Base-by-base conservation (phyloP, 2,888 invertebrate genomes). In the Tupiocoris notatus region DNA sequence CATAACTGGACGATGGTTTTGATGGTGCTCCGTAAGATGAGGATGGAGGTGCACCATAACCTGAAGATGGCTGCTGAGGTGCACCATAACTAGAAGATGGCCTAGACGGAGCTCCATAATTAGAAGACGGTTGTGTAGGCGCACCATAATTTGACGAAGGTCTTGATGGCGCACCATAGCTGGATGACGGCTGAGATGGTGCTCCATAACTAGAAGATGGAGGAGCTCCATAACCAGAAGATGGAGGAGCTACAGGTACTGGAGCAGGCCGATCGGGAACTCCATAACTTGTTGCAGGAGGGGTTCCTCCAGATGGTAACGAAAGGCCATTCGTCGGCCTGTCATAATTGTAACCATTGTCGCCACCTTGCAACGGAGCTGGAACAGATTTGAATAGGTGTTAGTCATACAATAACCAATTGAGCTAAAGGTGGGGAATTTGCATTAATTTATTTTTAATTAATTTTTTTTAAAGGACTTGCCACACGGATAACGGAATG, bases 1-100 rank as follows among this genome's bases (percentile, higher is more conserved):
- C 25, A 81, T 82, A 58, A 82, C 83, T 73, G 82, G 73, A 79
- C 16, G 81, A 39, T 1, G 73, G 80, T 16, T 81, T 81, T 64
- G 20, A 58, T 24, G 59, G 20, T 20, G 61, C 56, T 39, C 78
- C 67, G 56, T 61, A 65, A 0, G 39, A 18, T 1, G 23, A 9
- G 3, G 61, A 18, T 18, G 66, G 56, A 59, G 73, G 73, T 17
- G 79, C 76, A 16, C 79, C 79, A 62, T 79, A 79, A 23, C 66
- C 65, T 9, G 70, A 57, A 0, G 79, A 78, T 39, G 39, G 39
- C 39, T 39, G 39, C 39, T 39, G 76, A 2, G 80, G 80, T 24
- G 77, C 75, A 9, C 77, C 77, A 68, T 78, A 77, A 39, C 68
- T 24, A 20, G 64, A 21, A 23, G 79, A 77, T 16, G 79, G 64